Evolutionary conservation across 2,113 vertebrate genomes (phyloP).

Genomic region (Mormyrus lacerda): DNA sequence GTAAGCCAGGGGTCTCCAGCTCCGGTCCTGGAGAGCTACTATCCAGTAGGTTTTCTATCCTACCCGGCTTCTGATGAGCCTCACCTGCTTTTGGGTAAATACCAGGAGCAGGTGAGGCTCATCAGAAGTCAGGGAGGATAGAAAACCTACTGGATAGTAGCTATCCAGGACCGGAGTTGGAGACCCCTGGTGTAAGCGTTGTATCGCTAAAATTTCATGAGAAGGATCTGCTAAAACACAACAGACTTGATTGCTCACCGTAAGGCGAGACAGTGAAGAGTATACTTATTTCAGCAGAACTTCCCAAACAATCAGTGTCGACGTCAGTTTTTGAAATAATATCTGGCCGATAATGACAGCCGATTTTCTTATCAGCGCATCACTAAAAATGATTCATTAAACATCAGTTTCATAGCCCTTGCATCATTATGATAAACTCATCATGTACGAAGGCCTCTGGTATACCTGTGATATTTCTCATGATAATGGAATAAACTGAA

Average conservation of each 20-base stretch:
- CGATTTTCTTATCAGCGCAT: background rate
- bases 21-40: too few relatives aligned
- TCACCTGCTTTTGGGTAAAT: too few relatives aligned
- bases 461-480: background rate
- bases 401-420: background rate
- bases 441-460: background rate
- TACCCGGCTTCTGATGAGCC: too few relatives aligned
- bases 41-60: too few relatives aligned
- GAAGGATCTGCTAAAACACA: background rate
- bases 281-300: background rate
- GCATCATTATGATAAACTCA: background rate
- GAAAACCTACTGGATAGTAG: too few relatives aligned
- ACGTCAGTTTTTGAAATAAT: background rate
- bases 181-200: background rate
- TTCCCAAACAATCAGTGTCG: background rate
- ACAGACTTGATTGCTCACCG: background rate
- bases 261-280: background rate
- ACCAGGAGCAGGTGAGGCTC: too few relatives aligned
- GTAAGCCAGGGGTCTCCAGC: too few relatives aligned
- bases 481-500: background rate
- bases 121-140: too few relatives aligned
- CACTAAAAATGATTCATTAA: background rate
- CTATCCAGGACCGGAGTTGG: too few relatives aligned
- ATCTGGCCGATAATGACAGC: background rate
- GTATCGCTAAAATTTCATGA: background rate